phyloP scores from a whole-genome alignment of 2,888 invertebrate genomes.

The Hyppa rectilinea region DNA sequence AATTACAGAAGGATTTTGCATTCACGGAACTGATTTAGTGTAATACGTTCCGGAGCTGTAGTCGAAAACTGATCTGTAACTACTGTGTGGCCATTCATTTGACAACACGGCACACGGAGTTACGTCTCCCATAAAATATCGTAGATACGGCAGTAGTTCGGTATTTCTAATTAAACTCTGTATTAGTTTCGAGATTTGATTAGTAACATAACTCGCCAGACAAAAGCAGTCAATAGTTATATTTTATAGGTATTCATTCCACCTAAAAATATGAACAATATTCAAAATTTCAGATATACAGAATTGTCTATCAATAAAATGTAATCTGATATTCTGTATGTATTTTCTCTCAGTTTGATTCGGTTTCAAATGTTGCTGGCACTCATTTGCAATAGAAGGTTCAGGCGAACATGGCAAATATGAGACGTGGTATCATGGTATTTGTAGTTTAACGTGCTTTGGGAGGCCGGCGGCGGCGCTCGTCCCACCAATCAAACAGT shows the following conservation, averaged over 20 bases:
- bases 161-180: conserved; percentile 52
- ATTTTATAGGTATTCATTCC: conserved; percentile 19
- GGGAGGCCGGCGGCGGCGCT: conserved; percentile 22
- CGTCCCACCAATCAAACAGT: conserved; percentile 78
- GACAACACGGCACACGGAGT: conserved; percentile 65
- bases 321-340: conserved; percentile 16
- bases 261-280: conserved; percentile 28
- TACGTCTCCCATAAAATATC: conserved; percentile 48
- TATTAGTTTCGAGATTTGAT: conserved; percentile 58
- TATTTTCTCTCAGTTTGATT: conserved; percentile 34
- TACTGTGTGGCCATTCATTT: conserved; percentile 72
- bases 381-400: conserved; percentile 20
- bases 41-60: conserved; percentile 69
- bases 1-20: conserved; percentile 60
- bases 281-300: conserved; percentile 15
- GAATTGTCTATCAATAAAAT: conserved; percentile 24
- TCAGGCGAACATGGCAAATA: conserved; percentile 23
- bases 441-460: conserved; percentile 51
- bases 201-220: conserved; percentile 41
- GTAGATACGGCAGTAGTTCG: conserved; percentile 44
- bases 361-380: conserved; percentile 38
- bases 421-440: conserved; percentile 36
- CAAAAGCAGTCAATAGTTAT: conserved; percentile 36
- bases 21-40: conserved; percentile 71
- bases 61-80: conserved; percentile 73